phyloP scores from a whole-genome alignment of 1,140 invertebrate species.

The Leptoteleia sp. region DNA sequence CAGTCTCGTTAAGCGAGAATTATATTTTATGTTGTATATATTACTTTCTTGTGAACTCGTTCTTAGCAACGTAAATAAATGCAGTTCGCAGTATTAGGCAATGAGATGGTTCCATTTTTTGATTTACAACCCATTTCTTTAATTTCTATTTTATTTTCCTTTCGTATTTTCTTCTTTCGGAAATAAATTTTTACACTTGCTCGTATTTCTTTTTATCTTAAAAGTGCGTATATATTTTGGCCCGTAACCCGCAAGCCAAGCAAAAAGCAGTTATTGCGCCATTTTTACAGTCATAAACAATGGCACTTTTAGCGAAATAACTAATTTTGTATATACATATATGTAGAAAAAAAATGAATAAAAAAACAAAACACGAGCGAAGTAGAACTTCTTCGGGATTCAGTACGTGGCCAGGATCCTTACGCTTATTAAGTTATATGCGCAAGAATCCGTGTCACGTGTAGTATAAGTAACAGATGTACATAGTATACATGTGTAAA shows the following conservation, averaged over 20 bases:
- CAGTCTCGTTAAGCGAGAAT: constrained; percentile 43
- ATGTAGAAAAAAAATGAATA: too few species aligned
- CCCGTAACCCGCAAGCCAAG: constrained; percentile 64
- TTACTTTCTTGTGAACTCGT: constrained; percentile 28
- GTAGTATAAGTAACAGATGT: too few species aligned
- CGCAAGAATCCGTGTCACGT: too few species aligned
- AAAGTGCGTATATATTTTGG: constrained; percentile 54
- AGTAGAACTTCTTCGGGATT: too few species aligned
- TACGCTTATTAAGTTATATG: too few species aligned
- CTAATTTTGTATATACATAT: too few species aligned
- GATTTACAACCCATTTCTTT: constrained; percentile 43
- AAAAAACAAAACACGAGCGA: too few species aligned
- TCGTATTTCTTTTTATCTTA: constrained; percentile 33
- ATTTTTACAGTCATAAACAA: constrained; percentile 47
- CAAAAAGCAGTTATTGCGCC: constrained; percentile 61
- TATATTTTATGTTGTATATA: constrained; percentile 37
- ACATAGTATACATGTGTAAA: too few species aligned
- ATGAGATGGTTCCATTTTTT: constrained; percentile 36
- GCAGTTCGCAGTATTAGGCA: constrained; percentile 36
- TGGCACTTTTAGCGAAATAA: constrained; percentile 62
- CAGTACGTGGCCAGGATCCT: too few species aligned
- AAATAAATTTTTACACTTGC: constrained; percentile 34
- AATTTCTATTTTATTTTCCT: constrained; percentile 1
- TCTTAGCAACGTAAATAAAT: constrained; percentile 32
- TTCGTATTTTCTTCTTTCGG: constrained; percentile 17